Base-by-base conservation (phyloP, 2,888 invertebrate genomes). In the Drosophila pseudotalamancana region DNA sequence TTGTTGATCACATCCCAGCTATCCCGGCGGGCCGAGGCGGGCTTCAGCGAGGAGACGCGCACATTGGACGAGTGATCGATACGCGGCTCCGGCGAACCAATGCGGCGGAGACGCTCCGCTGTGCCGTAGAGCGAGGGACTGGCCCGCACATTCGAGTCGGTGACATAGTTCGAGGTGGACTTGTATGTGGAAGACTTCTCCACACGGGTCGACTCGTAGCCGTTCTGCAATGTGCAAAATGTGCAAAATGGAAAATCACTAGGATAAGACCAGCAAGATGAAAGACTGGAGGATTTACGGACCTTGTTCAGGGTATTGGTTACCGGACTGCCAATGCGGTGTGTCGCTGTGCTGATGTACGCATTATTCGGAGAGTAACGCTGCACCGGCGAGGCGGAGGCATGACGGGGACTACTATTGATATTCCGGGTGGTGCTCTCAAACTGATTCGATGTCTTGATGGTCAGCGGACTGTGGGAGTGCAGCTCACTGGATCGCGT, bases 1-100 rank as follows among this genome's bases (percentile, higher is more conserved):
- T 96, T 96, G 55, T 95, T 95, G 55, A 96, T 94, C 5, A 95
- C 94, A 86, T 97, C 96, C 96, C 96, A 96, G 19, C 96, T 95
- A 84, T 96, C 96, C 48, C 95, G 93, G 60, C 95, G 92, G 0
- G 93, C 92, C 3, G 93, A 90, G 0, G 93, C 92, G 23, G 93
- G 93, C 61, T 93, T 92, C 73, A 93, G 90, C 1, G 94, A 93
- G 0, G 94, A 94, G 3, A 95, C 94, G 87, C 93, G 91, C 46
- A 94, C 91, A 72, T 93, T 93, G 4, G 93, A 93, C 23, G 92
- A 93, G 57, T 93, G 93, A 87, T 93, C 93, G 12, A 93, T 92
- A 19, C 93, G 91, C 27, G 89, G 90, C 43, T 91, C 91, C 0
- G 94, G 94, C 72, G 94, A 94, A 42, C 92, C 91, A 1, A 92